Evolutionary conservation across 2,113 vertebrate genomes (phyloP), one percentile per base, ranked within the genome.

Genomic region (Ellobius talpinus): DNA sequence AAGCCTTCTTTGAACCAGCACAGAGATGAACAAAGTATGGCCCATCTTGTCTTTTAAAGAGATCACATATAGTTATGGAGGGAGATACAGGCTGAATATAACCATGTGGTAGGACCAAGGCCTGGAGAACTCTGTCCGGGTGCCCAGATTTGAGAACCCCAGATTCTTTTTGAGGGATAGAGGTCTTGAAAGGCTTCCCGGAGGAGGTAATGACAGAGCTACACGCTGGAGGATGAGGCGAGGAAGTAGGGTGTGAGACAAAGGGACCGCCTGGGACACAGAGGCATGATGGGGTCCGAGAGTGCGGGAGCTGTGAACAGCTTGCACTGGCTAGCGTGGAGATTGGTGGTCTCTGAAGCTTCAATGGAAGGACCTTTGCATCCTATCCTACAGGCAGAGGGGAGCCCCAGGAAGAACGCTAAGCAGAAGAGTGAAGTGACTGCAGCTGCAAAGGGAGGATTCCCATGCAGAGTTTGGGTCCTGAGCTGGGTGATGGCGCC

Each of bases 111-210:
- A 52, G 39, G 26, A 24, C 82, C 39, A 86, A 91, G 72, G 19
- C 73, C 47, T 90, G 29, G 45, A 36, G 58, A 65, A 84, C 16
- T 58, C 33, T 4, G 11, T 73, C 58, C 42, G 26, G 68, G 42
- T 50, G 29, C 47, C 82, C 45, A 87, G 55, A 68, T 58, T 65
- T 81, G 87, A 90, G 82, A 94, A 93, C 58, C 63, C 7, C 31
- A 92, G 94, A 63, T 86, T 94, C 26, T 47, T 4, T 78, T 50
- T 47, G 73, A 39, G 47, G 33, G 12, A 24, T 39, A 4, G 52
- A 87, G 58, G 26, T 85, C 72, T 90, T 11, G n/a, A 66, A 97
- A 85, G 52, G 19, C 72, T 91, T 95, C 66, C 58, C 5, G 12
- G 81, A 94, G 45, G 55, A 95, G 42, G 47, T 70, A 13, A 61